These are phyloP conservation scores for Collichthys lucidus DNA, from an alignment of 2,113 vertebrate species.

Conservation along the genomic window DNA sequence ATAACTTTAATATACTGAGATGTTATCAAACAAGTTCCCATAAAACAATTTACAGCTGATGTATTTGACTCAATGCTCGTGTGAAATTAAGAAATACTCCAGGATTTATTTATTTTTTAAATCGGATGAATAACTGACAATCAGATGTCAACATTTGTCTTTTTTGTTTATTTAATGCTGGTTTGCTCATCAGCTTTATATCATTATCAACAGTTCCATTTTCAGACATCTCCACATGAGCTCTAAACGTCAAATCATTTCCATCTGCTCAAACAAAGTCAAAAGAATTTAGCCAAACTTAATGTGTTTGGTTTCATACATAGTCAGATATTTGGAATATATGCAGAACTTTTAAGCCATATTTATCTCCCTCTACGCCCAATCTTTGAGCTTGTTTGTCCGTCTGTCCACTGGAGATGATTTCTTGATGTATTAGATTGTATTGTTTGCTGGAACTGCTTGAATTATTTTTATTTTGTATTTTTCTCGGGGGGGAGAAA, in stretches of 20 bases:
- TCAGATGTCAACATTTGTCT: conserved; percentile 51
- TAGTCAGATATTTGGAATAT: conserved; percentile 30
- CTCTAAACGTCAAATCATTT: neutral
- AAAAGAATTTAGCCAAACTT: neutral
- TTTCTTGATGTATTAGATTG: conserved; percentile 43
- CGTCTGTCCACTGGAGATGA: neutral
- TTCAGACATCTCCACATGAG: conserved; percentile 12
- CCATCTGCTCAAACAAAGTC: neutral
- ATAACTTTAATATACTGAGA: neutral
- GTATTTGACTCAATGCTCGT: neutral
- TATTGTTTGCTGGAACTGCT: conserved; percentile 43
- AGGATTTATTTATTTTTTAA: conserved; percentile 21
- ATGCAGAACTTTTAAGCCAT: conserved; percentile 62
- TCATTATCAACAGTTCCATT: neutral
- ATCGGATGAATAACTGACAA: conserved; percentile 62
- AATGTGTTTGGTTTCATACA: conserved; percentile 19
- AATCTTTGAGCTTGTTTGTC: neutral
- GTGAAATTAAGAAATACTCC: neutral
- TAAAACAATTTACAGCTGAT: neutral
- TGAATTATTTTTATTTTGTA: conserved; percentile 26
- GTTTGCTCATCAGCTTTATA: neutral
- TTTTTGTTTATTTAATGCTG: neutral
- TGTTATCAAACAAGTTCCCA: neutral
- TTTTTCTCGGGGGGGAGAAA: neutral
- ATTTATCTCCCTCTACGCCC: conserved; percentile 1